Base-by-base conservation (phyloP, 2,797 vertebrate genomes). In the Gallinago stenura region DNA sequence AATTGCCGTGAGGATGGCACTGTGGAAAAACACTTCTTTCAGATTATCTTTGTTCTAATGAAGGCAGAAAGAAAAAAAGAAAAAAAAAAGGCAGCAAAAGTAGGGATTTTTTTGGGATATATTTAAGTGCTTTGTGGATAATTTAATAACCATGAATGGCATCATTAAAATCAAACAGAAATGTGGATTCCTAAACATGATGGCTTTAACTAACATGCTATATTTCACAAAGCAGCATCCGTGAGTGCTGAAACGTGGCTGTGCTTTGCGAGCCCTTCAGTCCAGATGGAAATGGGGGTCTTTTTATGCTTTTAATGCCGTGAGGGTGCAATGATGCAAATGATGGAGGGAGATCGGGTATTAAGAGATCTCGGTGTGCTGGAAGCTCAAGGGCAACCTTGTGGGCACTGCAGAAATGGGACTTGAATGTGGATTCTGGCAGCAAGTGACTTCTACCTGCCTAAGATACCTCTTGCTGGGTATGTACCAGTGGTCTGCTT, bases 231-330 rank as follows among this genome's bases (percentile, higher is more conserved):
- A 45, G 66, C 0, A 3, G 41, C 12, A 16, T 12, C 7, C 43
- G 20, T 24, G 68, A 53, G 51, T 15, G 58, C 39, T 58, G 61
- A n/a, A 43, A 9, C 7, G 5, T 37, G 1, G 8, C 61, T 51
- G 71, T 41, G 60, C 60, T 62, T 35, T 48, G 33, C 0, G 0
- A 31, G n/a, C 17, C 28, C 26, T 45, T 73, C 64, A 6, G 12
- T 28, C 30, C 0, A 0, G 7, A 5, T 54, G n/a, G 37, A 20
- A 60, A 8, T 1, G 3, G 43, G 25, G 4, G 7, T 56, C 7
- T 64, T 18, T 64, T 11, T 22, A 3, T 31, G 68, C 6, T 61
- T 48, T 46, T 45, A 18, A 20, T 9, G 48, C 19, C 22, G 3
- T 58, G 33, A 18, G 5, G 6, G 1, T 30, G 28, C 37, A 82